A percentile compares a stretch with the other conserved stretches of the same genome.
These are phyloP conservation scores for Malaclemys terrapin DNA, from an alignment of 2,113 vertebrate species.

Conservation along the genomic window DNA sequence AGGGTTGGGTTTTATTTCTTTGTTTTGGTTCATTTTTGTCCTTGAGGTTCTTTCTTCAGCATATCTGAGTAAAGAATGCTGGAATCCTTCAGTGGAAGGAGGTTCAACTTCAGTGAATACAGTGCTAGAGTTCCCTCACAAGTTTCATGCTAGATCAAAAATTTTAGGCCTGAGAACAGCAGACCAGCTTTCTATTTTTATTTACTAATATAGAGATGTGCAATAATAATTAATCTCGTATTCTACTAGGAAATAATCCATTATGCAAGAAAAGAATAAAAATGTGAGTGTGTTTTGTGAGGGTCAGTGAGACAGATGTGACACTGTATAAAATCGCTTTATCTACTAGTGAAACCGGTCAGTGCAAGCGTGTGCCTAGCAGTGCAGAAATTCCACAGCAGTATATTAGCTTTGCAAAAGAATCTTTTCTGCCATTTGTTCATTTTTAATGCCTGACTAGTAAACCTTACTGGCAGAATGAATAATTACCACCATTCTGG, in stretches of 20 bases:
- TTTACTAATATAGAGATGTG: slow-evolving; percentile 21
- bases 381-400: slow-evolving; percentile 15
- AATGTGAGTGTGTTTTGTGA: fast-evolving
- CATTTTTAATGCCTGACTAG: slow-evolving; percentile 7
- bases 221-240: slow-evolving; percentile 52
- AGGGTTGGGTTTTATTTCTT: not conserved
- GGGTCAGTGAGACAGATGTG: not conserved
- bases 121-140: slow-evolving; percentile 7
- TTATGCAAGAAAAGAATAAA: slow-evolving; percentile 12
- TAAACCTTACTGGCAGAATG: slow-evolving; percentile 17
- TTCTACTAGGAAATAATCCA: slow-evolving; percentile 25
- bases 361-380: not conserved
- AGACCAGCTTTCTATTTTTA: slow-evolving; percentile 49
- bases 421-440: not conserved
- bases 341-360: not conserved
- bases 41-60: not conserved
- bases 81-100: not conserved
- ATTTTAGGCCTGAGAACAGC: not conserved
- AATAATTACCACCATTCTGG: not conserved
- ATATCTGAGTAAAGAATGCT: slow-evolving; percentile 3
- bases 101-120: slow-evolving; percentile 55
- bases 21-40: not conserved
- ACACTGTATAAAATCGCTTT: not conserved
- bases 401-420: not conserved
- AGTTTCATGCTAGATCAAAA: slow-evolving; percentile 15